Evolutionary conservation across 2,797 vertebrate genomes (phyloP).

Genomic region (Meda fulgida): DNA sequence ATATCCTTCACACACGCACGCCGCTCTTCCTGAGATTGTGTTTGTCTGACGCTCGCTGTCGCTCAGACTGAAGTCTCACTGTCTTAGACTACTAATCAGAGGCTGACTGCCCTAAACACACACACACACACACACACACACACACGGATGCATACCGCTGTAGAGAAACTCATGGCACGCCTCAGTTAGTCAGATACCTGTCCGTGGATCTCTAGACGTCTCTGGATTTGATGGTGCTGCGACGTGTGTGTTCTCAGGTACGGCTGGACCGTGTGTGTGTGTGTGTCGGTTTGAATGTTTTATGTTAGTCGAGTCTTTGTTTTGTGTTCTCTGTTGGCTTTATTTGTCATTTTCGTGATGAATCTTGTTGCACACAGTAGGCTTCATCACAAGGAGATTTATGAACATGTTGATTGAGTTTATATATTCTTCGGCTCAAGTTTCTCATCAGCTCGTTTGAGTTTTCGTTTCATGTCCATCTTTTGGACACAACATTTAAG

Average conservation of each 20-base stretch:
- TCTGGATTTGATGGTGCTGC: conserved; percentile 27
- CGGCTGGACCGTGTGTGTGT: not conserved
- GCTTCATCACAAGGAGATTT: not conserved
- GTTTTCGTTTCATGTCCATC: not conserved
- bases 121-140: not conserved
- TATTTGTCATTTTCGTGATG: not conserved
- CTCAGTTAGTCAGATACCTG: conserved; percentile 21
- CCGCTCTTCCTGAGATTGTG: conserved; percentile 42
- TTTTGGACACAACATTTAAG: not conserved
- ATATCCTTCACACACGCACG: conserved; percentile 73
- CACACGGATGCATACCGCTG: not conserved
- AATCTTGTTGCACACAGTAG: not conserved
- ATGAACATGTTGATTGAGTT: not conserved
- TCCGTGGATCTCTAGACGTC: not conserved
- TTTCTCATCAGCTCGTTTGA: not conserved
- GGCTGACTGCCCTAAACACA: conserved; percentile 35
- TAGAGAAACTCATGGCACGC: not conserved
- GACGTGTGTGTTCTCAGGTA: conserved; percentile 37
- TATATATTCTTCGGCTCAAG: not conserved
- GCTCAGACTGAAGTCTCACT: conserved; percentile 58
- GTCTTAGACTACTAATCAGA: conserved; percentile 60
- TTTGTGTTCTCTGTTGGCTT: not conserved
- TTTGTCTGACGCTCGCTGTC: conserved; percentile 36
- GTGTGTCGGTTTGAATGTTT: not conserved
- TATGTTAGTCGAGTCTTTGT: not conserved